Percentiles rank a stretch among this genome's conserved stretches.
These are phyloP conservation scores for Malthinus flaveolus DNA, from an alignment of 2,888 invertebrate species.

Conservation along the genomic window DNA sequence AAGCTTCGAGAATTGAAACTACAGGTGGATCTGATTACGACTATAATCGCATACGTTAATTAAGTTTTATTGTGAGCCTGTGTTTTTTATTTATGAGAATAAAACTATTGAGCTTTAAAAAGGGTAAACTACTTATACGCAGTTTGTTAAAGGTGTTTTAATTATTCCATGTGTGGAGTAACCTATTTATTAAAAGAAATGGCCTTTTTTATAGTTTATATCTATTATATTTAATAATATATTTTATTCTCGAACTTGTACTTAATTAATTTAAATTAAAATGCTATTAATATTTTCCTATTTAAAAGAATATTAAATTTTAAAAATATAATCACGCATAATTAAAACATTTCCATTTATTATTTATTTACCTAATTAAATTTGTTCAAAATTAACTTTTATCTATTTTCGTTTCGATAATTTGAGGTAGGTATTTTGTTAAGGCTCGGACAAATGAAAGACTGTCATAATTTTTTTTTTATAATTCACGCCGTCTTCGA, in stretches of 20 bases:
- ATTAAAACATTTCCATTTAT: constrained; percentile 47
- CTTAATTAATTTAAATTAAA: constrained; percentile 53
- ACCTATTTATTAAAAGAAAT: constrained; percentile 46
- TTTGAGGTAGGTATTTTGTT: no score
- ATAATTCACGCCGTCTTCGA: no score
- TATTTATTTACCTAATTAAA: constrained; percentile 39
- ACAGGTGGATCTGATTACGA: constrained; percentile 50
- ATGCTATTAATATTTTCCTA: constrained; percentile 56
- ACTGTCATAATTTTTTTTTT: no score
- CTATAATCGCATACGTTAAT: constrained; percentile 46
- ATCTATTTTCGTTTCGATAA: no score
- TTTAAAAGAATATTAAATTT: constrained; percentile 53
- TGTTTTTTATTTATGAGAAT: constrained; percentile 49
- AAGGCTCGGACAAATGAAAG: no score
- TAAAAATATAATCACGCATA: constrained; percentile 55
- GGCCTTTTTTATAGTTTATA: constrained; percentile 42
- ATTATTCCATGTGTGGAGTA: constrained; percentile 50
- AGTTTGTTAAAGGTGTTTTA: constrained; percentile 45
- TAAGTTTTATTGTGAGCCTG: constrained; percentile 51
- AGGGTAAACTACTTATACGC: constrained; percentile 50
- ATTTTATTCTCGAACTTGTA: constrained; percentile 52
- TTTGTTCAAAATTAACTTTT: no score
- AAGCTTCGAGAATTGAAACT: constrained; percentile 40
- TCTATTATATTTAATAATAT: constrained; percentile 47
- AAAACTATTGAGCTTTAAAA: constrained; percentile 51